phyloP scores from a whole-genome alignment of 2,888 invertebrate species.

The Eupithecia tripunctaria region DNA sequence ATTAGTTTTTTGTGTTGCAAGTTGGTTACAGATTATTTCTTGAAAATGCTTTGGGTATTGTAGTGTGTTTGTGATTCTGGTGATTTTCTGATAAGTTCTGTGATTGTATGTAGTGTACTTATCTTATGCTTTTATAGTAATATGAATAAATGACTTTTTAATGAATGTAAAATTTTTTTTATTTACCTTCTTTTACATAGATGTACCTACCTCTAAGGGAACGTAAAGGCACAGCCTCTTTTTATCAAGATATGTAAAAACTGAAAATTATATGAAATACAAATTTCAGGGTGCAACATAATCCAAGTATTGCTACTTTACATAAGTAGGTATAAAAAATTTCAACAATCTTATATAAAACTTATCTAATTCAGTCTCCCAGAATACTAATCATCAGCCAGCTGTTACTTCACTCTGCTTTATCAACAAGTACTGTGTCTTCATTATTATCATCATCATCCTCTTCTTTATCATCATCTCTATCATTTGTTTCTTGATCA shows the following conservation, averaged over 20 bases:
- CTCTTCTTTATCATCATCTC: slow-evolving; percentile 37
- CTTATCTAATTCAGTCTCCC: slow-evolving; percentile 13
- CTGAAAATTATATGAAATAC: neutral
- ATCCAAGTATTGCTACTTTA: neutral
- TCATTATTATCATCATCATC: slow-evolving; percentile 5
- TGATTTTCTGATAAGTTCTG: slow-evolving; percentile 1
- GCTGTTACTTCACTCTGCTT: neutral
- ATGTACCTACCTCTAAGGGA: neutral
- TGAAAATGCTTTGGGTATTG: neutral
- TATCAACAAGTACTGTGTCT: neutral
- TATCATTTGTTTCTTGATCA: slow-evolving; percentile 33
- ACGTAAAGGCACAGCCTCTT: neutral
- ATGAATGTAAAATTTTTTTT: neutral
- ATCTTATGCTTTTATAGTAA: neutral
- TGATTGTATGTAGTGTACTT: neutral
- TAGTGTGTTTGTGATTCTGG: neutral
- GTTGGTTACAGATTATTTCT: neutral
- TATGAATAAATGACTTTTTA: neutral
- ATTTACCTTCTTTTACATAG: neutral
- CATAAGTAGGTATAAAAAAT: neutral
- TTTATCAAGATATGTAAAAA: neutral
- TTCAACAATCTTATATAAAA: neutral
- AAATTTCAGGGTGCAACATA: neutral
- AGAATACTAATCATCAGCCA: neutral
- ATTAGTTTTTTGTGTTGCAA: too few species aligned